Base-by-base conservation (phyloP, 2,888 invertebrate genomes). In the Hyalella azteca region DNA sequence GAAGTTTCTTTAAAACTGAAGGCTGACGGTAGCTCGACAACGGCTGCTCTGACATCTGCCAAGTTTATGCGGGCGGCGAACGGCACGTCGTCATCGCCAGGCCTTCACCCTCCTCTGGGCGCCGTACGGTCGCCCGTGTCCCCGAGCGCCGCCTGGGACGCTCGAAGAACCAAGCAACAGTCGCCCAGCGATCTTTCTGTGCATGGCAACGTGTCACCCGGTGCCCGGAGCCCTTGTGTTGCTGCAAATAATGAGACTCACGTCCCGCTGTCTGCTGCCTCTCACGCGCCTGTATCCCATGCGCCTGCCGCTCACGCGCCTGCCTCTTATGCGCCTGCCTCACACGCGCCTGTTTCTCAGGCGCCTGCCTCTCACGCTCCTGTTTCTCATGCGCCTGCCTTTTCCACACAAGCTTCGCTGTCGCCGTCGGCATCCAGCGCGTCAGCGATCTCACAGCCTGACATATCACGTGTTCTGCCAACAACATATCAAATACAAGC, bases 401-500 rank as follows among this genome's bases (percentile, higher is more conserved):
- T 22, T 54, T 54, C n/a, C n/a, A n/a, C 54, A 54, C 54, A 54
- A 29, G 54, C 29, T 1, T 54, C 54, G 7, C 4, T 54, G 4
- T 54, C 54, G 1, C 54, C 54, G 0, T 54, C 54, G 11, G 29
- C 26, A 54, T 26, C 26, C 26, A 22, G 29, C 54, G 26, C 66
- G 0, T 29, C 66, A 9, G 19, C 36, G 36, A 66, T 36, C 26
- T 19, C 66, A 13, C 19, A 32, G 36, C 39, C 66, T 36, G 66
- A 66, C 66, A 66, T 66, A 66, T 66, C 66, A 36, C 39, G 66
- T 22, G 36, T 36, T 29, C 7, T 36, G 32, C 66, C 66, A 19
- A 66, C 66, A 7, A 66, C 66, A 66, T 66, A 66, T 66, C 66
- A 66, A 29, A 66, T 66, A 13, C 66, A 66, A 66, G 66, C 66